phyloP scores from a whole-genome alignment of 2,113 vertebrate genomes.

The Arothron firmamentum region DNA sequence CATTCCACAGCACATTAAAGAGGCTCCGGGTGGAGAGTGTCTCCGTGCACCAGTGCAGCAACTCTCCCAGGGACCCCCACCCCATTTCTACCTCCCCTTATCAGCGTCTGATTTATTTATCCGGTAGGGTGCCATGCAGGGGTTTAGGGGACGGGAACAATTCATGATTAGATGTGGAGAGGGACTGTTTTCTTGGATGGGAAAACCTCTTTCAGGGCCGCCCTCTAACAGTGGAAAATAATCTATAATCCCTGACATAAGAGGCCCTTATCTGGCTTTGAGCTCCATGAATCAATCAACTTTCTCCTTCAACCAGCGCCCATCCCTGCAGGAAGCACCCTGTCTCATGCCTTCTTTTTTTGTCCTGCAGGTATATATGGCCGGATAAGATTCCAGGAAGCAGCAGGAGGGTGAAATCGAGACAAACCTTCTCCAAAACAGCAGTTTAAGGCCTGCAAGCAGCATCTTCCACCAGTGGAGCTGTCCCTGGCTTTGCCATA shows the following conservation, averaged over 20 bases:
- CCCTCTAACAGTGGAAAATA: neutral
- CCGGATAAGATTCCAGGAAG: constrained; percentile 5
- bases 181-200: too few species aligned
- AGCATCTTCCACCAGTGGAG: neutral
- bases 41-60: constrained; percentile 28
- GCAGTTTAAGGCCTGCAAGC: constrained; percentile 9
- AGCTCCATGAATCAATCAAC: constrained; percentile 29
- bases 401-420: constrained; percentile 10
- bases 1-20: constrained; percentile 49
- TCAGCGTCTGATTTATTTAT: constrained; percentile 50
- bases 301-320: constrained; percentile 11
- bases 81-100: constrained; percentile 26
- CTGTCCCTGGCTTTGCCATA: constrained; percentile 30
- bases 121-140: constrained; percentile 13
- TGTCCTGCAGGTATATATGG: constrained; percentile 4
- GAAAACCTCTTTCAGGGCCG: neutral
- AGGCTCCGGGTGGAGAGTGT: constrained; percentile 28
- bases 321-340: constrained; percentile 10
- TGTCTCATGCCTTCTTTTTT: constrained; percentile 10
- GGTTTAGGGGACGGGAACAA: constrained; percentile 7
- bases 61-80: constrained; percentile 22
- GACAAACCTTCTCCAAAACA: neutral
- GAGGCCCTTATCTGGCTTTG: neutral
- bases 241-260: constrained; percentile 6
- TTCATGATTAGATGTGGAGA: neutral